Base-by-base conservation (phyloP, 2,888 invertebrate genomes). In the Cynaeus angustus region DNA sequence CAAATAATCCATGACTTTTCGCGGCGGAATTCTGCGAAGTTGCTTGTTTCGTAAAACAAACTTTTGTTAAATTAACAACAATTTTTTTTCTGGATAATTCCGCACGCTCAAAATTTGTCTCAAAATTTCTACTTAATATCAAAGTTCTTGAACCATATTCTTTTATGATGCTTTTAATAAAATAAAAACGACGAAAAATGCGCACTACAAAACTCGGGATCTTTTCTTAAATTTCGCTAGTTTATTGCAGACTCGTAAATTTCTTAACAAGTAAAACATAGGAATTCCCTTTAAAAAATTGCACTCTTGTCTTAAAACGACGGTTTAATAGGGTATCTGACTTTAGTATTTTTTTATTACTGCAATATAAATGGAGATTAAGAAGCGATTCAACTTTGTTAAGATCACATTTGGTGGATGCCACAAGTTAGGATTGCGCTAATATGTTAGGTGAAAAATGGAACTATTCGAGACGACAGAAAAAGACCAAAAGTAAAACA, bases 281-380 rank as follows among this genome's bases (percentile, higher is more conserved):
- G 30, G 26, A 53, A 26, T 53, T 53, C 37, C 33, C 14, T 33
- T 53, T 53, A 37, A 53, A 33, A 53, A 37, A 53, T 53, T 53
- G 37, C 53, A 37, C 12, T 37, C 13, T 53, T 53, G 33, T 30
- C 9, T 53, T 9, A 33, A 33, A 26, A 30, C 14, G 1, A 37
- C 37, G 30, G 8, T 33, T 53, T 53, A 28, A 37, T 53, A 33
- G n/a, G 50, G 5, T 28, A 33, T 53, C 13, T 37, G 33, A 13
- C 2, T 30, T 5, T 9, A 50, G 30, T 52, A 28, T 53, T 53
- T 53, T 13, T 53, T 37, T 53, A 33, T 53, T 53, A 12, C 37
- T 8, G 14, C 8, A 33, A 53, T 52, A 52, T 53, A 53, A 53
- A 53, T 53, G 33, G 53, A 33, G 37, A 53, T 53, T 53, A 37